Evolutionary conservation across 2,113 vertebrate genomes (phyloP), one percentile per base, ranked within the genome.

Genomic region (Callipepla californica): DNA sequence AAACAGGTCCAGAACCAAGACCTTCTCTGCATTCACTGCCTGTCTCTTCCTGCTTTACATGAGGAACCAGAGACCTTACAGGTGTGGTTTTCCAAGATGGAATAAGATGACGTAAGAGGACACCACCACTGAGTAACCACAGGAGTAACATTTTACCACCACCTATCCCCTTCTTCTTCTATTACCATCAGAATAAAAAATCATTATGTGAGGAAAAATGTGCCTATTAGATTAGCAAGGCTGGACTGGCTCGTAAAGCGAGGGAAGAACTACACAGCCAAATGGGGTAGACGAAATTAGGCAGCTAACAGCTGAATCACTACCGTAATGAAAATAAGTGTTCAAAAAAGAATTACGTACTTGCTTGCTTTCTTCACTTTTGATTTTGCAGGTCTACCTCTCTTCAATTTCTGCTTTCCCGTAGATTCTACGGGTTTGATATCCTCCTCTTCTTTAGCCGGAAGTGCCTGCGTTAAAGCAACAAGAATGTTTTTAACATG

Each of bases 301-400:
- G 42, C 15, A 38, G 15, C 26, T 45, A 57, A 79, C 22, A 87
- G 20, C 1, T 61, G 34, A 87, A 65, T 38, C 13, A 15, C 15
- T 32, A 61, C 12, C 44, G 51, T 42, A 70, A 58, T 14, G 17
- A 13, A 48, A 17, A 1, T 13, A 59, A 76, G 9, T 23, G 4
- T 51, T 58, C 1, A 34, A 58, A 87, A 51, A 50, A 44, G 2
- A 58, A 53, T 65, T 55, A 51, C 92, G 38, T 97, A 98, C 98
- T 90, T 97, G 94, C 82, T 97, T 59, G 85, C n/a, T 91, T 94
- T 86, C 78, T 94, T 97, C 53, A 44, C 26, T 94, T 95, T 96
- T 38, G 94, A 80, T 77, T 91, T 95, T 73, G 95, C 32, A 81
- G 95, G 72, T 97, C 92, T 95, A 18, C 77, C 83, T 93, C 91